Evolutionary conservation across 2,888 invertebrate genomes (phyloP), one percentile per base, ranked within the genome.

Genomic region (Cheilosia impressa): DNA sequence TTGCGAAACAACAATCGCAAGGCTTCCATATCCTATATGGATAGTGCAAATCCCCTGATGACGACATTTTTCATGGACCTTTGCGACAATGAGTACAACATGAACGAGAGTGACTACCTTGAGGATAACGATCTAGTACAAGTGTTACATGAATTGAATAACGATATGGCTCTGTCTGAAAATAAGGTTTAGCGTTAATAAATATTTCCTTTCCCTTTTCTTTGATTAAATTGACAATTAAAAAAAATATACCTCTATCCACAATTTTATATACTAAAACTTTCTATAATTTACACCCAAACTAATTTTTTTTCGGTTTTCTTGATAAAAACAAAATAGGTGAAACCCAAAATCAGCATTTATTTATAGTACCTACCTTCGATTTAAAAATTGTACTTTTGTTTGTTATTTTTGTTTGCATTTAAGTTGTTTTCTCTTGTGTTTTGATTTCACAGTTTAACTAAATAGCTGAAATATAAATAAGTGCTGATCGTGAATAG

Each of bases 61-160:
- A 88, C 89, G 2, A 89, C 91, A 15, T 89, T 89, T 63, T 88
- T 90, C 80, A 90, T 90, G 89, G 92, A 92, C 22, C 87, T 92
- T 50, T 91, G 91, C 88, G 90, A 90, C 76, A 90, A 90, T 71
- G 90, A 91, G 77, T 92, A 92, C 87, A 89, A 89, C 62, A 91
- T 92, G 90, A 89, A 82, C 77, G 89, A 88, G 50, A 88, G 87
- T 19, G 88, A 87, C 45, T 88, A 89, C 87, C 60, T 90, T 22
- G 89, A 87, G 57, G 89, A 89, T 31, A 90, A 88, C 66, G 91
- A 90, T 66, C 88, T 92, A 62, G 91, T 91, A 17, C 88, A 90
- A 75, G 91, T 90, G 38, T 88, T 92, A 9, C 89, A 88, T 87
- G 89, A 88, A 34, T 90, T 90, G 90, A 80, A 82, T 6, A 77